phyloP scores from a whole-genome alignment of 2,113 vertebrate species.

The Thalassoma bifasciatum region DNA sequence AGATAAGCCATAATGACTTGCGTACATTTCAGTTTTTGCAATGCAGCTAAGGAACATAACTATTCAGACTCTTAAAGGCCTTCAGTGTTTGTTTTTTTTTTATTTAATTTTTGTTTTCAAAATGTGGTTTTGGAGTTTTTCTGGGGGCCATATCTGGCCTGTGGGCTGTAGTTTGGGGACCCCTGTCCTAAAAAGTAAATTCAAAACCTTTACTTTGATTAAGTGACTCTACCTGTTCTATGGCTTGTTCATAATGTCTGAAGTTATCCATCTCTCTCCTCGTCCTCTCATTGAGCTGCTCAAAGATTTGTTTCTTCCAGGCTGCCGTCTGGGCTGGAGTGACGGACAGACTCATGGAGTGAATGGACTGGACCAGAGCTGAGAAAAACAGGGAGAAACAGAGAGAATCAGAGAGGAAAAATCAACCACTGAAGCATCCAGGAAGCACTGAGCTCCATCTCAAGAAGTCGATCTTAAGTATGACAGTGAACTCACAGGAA shows the following conservation, averaged over 20 bases:
- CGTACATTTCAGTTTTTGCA: too few relatives aligned
- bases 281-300: slow-evolving; percentile 93
- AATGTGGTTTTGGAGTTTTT: too few relatives aligned
- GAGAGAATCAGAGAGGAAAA: too few relatives aligned
- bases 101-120: too few relatives aligned
- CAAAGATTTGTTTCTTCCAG: slow-evolving; percentile 95
- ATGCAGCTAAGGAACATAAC: too few relatives aligned
- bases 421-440: background rate
- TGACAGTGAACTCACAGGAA: slow-evolving; percentile 81
- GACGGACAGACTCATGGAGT: slow-evolving; percentile 89
- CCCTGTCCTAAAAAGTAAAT: too few relatives aligned
- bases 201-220: background rate
- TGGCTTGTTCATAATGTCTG: slow-evolving; percentile 93
- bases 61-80: too few relatives aligned
- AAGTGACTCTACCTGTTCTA: slow-evolving; percentile 88
- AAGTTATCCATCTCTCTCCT: slow-evolving; percentile 95
- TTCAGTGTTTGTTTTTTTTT: too few relatives aligned
- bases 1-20: too few relatives aligned
- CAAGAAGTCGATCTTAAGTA: background rate
- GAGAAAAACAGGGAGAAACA: slow-evolving; percentile 32
- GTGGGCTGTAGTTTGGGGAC: too few relatives aligned
- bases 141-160: too few relatives aligned
- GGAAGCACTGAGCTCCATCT: background rate
- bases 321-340: slow-evolving; percentile 89
- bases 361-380: slow-evolving; percentile 87